These are phyloP conservation scores for Nomada ferruginata DNA, from an alignment of 2,888 invertebrate genomes.

Conservation along the genomic window DNA sequence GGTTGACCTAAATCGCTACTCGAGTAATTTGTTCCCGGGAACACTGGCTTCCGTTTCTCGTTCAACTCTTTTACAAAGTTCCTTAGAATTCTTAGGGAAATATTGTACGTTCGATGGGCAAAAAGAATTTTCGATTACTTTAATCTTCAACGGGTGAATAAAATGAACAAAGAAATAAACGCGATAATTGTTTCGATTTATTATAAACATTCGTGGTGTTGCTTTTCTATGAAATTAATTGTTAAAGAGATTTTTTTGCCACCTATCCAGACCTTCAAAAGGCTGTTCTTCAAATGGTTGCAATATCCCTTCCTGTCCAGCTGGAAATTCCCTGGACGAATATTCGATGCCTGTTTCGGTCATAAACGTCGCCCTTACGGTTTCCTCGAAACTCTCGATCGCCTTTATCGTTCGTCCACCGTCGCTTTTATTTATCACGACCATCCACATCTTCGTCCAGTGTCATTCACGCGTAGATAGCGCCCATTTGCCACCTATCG, in stretches of 20 bases:
- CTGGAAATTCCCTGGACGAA: slow-evolving; percentile 12
- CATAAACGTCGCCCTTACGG: slow-evolving; percentile 43
- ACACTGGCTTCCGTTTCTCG: background rate
- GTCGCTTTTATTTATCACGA: slow-evolving; percentile 41
- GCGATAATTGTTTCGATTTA: no score
- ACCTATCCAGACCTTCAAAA: background rate
- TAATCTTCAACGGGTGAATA: background rate
- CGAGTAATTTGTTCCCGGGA: slow-evolving; percentile 24
- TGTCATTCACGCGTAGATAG: background rate
- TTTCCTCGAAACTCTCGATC: slow-evolving; percentile 19
- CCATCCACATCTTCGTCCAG: slow-evolving; percentile 4
- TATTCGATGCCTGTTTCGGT: slow-evolving; percentile 12
- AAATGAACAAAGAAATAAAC: no score
- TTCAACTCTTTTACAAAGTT: slow-evolving; percentile 11
- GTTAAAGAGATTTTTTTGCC: background rate
- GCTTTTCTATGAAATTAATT: no score
- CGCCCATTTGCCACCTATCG: slow-evolving; percentile 21
- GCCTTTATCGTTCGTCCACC: slow-evolving; percentile 43
- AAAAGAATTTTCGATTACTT: background rate
- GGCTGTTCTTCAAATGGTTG: background rate
- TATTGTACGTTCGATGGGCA: background rate
- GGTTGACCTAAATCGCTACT: slow-evolving; percentile 31
- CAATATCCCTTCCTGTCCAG: background rate
- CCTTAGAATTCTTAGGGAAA: background rate
- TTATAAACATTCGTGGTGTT: no score